Conservation (phyloP, 2,113 vertebrate genomes). For the Thermophis baileyi region DNA sequence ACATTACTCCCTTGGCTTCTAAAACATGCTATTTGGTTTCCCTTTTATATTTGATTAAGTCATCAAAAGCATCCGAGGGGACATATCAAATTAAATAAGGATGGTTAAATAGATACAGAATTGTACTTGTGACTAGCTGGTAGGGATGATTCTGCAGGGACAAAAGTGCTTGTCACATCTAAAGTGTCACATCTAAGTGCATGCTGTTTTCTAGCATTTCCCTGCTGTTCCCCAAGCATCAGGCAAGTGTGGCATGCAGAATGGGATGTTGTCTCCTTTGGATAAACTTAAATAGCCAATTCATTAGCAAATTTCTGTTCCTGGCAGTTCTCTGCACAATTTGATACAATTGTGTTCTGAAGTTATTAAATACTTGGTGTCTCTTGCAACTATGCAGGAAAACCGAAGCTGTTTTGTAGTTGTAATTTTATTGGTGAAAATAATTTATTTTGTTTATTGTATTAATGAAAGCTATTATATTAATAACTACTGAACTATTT, state of each 20-base stretch:
- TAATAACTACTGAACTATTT: neutral
- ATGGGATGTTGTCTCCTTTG: slow-evolving; percentile 1
- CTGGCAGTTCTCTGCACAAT: neutral
- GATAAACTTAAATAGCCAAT: slow-evolving; percentile 2
- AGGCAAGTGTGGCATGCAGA: neutral
- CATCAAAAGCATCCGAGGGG: neutral
- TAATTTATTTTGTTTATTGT: neutral
- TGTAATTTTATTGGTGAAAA: neutral
- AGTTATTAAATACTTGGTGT: neutral
- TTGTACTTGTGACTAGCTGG: neutral
- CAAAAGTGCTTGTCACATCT: neutral
- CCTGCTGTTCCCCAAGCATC: neutral
- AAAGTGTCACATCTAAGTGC: neutral
- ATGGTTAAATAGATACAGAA: neutral
- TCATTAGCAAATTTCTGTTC: slow-evolving; percentile 12
- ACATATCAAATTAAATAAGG: neutral
- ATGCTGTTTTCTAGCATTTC: neutral
- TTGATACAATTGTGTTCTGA: slow-evolving; percentile 1
- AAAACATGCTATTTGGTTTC: neutral
- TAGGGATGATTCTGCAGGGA: neutral
- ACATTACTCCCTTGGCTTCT: neutral
- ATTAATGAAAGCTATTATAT: neutral
- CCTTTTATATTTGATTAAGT: neutral
- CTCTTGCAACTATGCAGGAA: neutral
- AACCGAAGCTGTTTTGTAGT: neutral